Evolutionary conservation across 2,888 invertebrate genomes (phyloP).

Genomic region (Nematopogon swammerdamellus): DNA sequence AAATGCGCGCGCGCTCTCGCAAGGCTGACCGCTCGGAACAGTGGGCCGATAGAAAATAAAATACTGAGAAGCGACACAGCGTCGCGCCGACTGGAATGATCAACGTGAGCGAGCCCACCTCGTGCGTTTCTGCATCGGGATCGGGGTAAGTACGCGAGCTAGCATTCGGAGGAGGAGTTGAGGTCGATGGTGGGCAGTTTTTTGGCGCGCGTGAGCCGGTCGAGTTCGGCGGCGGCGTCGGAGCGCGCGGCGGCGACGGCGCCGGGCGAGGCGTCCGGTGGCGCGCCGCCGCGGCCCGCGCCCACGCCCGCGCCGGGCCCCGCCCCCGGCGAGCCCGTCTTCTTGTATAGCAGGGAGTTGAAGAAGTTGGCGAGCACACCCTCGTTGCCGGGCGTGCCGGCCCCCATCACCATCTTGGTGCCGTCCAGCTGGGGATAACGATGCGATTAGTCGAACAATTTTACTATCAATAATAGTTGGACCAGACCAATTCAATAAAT

Average conservation of each 20-base stretch:
- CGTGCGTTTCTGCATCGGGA: no score
- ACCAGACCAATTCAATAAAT: no score
- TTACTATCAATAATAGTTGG: no score
- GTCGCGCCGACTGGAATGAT: background rate
- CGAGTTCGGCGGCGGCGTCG: conserved; percentile 90
- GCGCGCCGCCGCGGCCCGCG: conserved; percentile 18
- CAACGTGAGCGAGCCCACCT: background rate
- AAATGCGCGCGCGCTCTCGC: no score
- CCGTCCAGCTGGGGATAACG: conserved; percentile 62
- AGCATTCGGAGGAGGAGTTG: conserved; percentile 32
- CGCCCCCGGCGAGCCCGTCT: conserved; percentile 69
- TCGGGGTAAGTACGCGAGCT: no score
- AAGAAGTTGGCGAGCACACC: conserved; percentile 97
- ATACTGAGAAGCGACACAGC: background rate
- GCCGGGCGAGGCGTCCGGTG: conserved; percentile 33
- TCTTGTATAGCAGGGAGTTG: conserved; percentile 94
- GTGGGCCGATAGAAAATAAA: background rate
- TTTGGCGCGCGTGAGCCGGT: conserved; percentile 78
- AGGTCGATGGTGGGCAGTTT: conserved; percentile 53
- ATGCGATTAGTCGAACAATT: no score
- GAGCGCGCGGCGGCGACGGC: conserved; percentile 77
- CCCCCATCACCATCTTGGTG: conserved; percentile 65
- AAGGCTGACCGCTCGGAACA: conserved; percentile 8
- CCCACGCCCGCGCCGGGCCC: conserved; percentile 48
- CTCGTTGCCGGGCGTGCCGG: conserved; percentile 79